A percentile compares a stretch with the other conserved stretches of the same genome.
Conservation (phyloP, 2,113 vertebrate genomes). For the Pelmatolapia mariae region DNA sequence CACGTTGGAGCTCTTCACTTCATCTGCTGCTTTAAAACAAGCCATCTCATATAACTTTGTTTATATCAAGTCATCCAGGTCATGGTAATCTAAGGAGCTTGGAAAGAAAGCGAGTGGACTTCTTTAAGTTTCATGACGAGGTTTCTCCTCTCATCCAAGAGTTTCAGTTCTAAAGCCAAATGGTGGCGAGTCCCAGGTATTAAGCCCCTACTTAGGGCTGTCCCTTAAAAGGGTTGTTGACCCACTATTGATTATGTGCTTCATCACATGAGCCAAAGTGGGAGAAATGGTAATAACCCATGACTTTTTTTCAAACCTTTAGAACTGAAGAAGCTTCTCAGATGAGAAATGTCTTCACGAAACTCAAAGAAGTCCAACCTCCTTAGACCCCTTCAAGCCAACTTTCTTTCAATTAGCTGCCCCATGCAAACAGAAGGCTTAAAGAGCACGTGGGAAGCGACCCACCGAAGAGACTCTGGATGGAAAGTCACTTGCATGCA, state of each 20-base stretch:
- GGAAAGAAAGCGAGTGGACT: accelerated
- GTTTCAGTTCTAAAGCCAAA: background rate
- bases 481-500: background rate
- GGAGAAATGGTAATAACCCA: background rate
- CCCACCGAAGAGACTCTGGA: background rate
- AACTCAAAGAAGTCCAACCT: background rate
- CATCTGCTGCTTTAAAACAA: background rate
- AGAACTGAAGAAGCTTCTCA: background rate
- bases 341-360: background rate
- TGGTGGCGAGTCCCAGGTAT: background rate
- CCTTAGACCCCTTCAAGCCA: background rate
- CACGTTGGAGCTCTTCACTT: background rate
- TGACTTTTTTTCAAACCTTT: background rate
- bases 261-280: background rate
- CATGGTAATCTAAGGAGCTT: background rate
- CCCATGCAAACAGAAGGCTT: background rate
- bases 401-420: background rate
- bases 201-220: background rate
- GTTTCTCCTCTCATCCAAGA: background rate
- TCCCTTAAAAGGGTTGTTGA: background rate
- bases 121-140: background rate
- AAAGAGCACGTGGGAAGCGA: background rate
- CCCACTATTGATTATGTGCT: background rate
- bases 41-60: background rate
- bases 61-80: background rate